Percentiles rank a stretch among this genome's conserved stretches.
phyloP scores from a whole-genome alignment of 1,140 invertebrate genomes.

The Acromyrmex charruanus region DNA sequence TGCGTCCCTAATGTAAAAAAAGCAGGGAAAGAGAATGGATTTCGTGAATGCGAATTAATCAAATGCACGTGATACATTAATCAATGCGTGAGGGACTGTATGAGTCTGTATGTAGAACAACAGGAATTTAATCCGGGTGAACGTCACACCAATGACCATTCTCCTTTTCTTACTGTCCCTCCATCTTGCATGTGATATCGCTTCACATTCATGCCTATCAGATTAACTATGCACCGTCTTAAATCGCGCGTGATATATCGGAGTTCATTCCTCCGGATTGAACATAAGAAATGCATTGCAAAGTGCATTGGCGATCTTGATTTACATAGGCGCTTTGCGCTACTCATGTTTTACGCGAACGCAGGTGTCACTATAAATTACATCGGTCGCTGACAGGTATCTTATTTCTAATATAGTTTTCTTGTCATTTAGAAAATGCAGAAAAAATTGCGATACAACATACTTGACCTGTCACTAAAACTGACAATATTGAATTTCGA shows the following conservation, averaged over 20 bases:
- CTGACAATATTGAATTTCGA: not conserved
- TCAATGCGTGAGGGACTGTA: no score
- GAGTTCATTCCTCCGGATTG: not conserved
- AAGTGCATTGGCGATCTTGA: not conserved
- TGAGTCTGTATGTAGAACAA: not conserved
- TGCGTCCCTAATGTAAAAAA: conserved; percentile 90
- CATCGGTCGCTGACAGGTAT: not conserved
- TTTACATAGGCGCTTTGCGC: not conserved
- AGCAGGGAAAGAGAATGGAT: not conserved
- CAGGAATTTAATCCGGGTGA: conserved; percentile 29
- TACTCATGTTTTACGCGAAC: not conserved
- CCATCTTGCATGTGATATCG: not conserved
- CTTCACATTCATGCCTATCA: not conserved
- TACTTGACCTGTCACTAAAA: not conserved
- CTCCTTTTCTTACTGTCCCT: conserved; percentile 22
- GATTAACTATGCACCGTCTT: conserved; percentile 22
- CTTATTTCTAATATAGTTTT: not conserved
- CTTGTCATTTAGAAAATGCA: not conserved
- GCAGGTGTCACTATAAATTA: conserved; percentile 15
- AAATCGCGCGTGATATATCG: not conserved
- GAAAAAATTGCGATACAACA: not conserved
- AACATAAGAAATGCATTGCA: not conserved
- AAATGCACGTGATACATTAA: not conserved
- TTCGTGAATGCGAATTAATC: not conserved
- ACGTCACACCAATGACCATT: not conserved